These are phyloP conservation scores for Sebastiscus albofasciatus DNA, from an alignment of 2,797 vertebrate species.

Conservation along the genomic window DNA sequence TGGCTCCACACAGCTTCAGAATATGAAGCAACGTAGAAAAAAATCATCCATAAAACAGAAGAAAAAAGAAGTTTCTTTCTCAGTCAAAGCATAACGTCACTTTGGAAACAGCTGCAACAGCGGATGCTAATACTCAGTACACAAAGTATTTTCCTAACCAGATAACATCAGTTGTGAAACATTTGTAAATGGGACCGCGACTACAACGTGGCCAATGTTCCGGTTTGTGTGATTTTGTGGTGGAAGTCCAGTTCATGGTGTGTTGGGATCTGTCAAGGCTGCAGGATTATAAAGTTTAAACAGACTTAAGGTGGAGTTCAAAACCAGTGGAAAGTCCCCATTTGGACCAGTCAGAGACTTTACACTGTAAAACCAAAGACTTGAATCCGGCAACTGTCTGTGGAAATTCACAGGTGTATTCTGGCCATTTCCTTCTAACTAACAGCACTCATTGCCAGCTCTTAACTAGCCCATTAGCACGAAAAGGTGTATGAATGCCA, in stretches of 20 bases:
- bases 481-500: too few species aligned
- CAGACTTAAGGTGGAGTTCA: constrained; percentile 20
- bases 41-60: background rate
- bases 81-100: constrained; percentile 12
- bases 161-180: constrained; percentile 41
- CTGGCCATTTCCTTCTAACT: too few species aligned
- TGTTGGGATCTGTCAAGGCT: constrained; percentile 38
- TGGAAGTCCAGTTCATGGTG: constrained; percentile 15
- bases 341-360: constrained; percentile 1
- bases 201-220: constrained; percentile 5
- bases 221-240: constrained; percentile 49
- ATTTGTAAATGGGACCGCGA: constrained; percentile 29
- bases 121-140: constrained; percentile 17
- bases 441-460: background rate
- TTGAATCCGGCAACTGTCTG: background rate
- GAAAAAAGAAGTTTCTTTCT: background rate
- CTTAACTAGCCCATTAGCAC: too few species aligned
- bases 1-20: background rate
- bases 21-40: background rate
- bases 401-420: background rate
- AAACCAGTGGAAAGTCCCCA: constrained; percentile 35
- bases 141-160: constrained; percentile 39
- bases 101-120: constrained; percentile 28
- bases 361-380: background rate
- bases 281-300: constrained; percentile 28